phyloP scores from a whole-genome alignment of 2,113 vertebrate species.

The Elaphurus davidianus region DNA sequence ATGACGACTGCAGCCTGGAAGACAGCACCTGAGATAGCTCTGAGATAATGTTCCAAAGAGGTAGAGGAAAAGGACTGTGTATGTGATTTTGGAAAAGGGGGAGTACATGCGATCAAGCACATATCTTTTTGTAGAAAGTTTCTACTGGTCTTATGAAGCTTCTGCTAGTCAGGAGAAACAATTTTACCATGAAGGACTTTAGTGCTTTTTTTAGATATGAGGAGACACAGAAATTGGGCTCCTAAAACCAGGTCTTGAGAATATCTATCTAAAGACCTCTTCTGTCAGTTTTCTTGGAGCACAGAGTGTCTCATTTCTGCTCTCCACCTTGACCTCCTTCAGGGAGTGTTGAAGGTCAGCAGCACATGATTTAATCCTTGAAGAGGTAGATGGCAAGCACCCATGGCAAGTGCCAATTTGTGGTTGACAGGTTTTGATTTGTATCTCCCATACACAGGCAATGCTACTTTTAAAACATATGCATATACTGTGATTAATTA shows the following conservation, averaged over 20 bases:
- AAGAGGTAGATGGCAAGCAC: background rate
- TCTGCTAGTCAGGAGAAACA: background rate
- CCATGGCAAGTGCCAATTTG: background rate
- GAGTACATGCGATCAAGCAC: background rate
- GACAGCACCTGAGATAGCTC: background rate
- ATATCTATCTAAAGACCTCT: background rate
- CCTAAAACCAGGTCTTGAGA: background rate
- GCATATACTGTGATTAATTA: conserved; percentile 28
- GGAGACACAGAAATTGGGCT: background rate
- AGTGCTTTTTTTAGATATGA: background rate
- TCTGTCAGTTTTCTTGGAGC: background rate
- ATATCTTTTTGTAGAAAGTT: background rate
- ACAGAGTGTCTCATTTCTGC: background rate
- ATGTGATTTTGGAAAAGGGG: background rate
- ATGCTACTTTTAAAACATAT: background rate
- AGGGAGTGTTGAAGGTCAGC: background rate
- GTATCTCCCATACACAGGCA: background rate
- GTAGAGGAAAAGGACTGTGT: background rate
- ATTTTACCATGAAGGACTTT: background rate
- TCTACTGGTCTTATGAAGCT: background rate
- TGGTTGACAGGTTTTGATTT: background rate
- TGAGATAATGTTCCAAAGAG: background rate
- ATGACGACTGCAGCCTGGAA: background rate
- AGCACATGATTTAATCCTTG: background rate
- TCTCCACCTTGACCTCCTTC: background rate